These are phyloP conservation scores for Microhierax caerulescens DNA, from an alignment of 2,797 vertebrate species.

Conservation along the genomic window DNA sequence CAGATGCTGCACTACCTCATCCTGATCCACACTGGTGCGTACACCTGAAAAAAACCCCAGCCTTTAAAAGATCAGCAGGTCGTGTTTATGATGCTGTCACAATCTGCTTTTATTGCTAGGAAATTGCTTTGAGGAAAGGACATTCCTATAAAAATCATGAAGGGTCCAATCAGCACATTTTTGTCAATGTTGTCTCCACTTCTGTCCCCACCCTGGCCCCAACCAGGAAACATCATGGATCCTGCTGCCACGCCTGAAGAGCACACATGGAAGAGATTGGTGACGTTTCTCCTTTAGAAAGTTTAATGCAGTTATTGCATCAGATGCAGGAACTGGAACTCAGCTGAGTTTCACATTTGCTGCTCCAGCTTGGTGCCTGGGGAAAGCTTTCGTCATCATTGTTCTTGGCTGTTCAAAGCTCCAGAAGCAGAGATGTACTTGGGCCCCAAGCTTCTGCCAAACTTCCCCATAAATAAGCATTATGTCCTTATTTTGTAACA, in stretches of 20 bases:
- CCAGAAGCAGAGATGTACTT: neutral
- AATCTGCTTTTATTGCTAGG: neutral
- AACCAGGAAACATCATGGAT: neutral
- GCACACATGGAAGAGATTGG: neutral
- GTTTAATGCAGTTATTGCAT: neutral
- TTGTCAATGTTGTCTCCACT: neutral
- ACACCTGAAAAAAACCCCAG: neutral
- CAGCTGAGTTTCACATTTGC: accelerated
- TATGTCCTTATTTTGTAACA: neutral
- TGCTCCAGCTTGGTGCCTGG: neutral
- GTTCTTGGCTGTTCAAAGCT: neutral
- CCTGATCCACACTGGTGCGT: neutral
- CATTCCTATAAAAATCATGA: neutral
- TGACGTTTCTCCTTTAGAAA: neutral
- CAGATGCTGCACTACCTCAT: neutral
- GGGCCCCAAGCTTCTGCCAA: neutral
- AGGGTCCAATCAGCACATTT: neutral
- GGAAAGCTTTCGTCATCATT: neutral
- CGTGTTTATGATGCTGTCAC: neutral
- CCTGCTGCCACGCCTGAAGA: neutral
- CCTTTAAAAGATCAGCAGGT: neutral
- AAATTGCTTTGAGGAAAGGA: neutral
- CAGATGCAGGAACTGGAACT: neutral
- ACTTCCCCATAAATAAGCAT: no score
- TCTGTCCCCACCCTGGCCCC: neutral